These are phyloP conservation scores for Oxystoma pomonae DNA, from an alignment of 2,888 invertebrate species.

Conservation along the genomic window DNA sequence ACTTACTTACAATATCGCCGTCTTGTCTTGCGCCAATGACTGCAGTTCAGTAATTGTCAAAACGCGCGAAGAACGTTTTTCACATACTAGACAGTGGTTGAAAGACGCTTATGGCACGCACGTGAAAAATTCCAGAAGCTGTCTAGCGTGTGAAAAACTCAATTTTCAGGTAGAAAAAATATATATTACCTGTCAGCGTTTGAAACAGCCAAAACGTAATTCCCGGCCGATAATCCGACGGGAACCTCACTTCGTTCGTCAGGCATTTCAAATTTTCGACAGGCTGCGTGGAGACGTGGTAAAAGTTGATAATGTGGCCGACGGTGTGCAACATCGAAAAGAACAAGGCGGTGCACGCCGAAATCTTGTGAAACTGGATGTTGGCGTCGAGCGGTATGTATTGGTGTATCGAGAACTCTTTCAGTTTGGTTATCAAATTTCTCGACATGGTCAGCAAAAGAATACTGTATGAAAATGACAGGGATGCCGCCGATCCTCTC, in stretches of 20 bases:
- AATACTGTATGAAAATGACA: constrained; percentile 92
- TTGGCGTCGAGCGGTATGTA: constrained; percentile 93
- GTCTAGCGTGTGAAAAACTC: too few species aligned
- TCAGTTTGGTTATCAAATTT: constrained; percentile 87
- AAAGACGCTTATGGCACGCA: too few species aligned
- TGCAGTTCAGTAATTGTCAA: too few species aligned
- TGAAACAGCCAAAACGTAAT: constrained; percentile 95
- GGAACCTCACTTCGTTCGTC: constrained; percentile 90
- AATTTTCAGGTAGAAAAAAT: too few species aligned
- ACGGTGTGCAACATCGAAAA: constrained; percentile 90
- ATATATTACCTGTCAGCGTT: constrained; percentile 92
- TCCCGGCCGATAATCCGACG: constrained; percentile 90
- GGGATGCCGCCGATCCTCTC: constrained; percentile 87
- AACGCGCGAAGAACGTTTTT: too few species aligned
- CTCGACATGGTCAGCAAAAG: constrained; percentile 88
- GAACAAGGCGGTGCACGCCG: constrained; percentile 90
- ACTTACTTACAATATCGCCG: too few species aligned
- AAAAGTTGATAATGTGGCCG: constrained; percentile 95
- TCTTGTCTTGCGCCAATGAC: too few species aligned
- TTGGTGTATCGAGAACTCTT: constrained; percentile 91
- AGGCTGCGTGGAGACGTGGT: constrained; percentile 94
- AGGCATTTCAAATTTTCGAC: constrained; percentile 87
- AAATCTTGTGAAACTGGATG: constrained; percentile 96
- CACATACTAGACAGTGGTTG: too few species aligned
- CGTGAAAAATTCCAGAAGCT: too few species aligned